Evolutionary conservation across 1,140 invertebrate species (phyloP), one percentile per base, ranked within the genome.

Genomic region (Pinna nobilis): DNA sequence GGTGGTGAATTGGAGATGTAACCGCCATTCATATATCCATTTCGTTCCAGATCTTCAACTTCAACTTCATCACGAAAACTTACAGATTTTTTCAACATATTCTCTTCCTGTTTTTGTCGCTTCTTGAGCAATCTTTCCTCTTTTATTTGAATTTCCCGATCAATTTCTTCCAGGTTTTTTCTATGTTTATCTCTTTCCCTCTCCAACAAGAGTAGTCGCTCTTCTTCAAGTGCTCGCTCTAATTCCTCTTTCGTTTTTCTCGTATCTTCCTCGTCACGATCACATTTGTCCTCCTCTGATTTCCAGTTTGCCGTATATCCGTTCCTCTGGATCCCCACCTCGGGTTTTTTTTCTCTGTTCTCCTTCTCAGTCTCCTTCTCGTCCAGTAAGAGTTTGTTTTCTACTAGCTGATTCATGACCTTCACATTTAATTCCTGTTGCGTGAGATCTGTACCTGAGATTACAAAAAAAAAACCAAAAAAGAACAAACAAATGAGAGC

Each of bases 401-500:
- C 81, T 51, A 66, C 69, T 7, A 86, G 44, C 70, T 86, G 84
- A 13, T 73, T 77, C 20, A 59, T 57, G 11, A 87, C 78, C 64
- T 84, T 84, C 3, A 86, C 81, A n/a, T 85, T 59, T 50, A 87
- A 60, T 41, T 87, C 79, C 35, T 76, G 51, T 44, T 74, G 35
- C 6, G 84, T 86, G 35, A 86, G 53, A 15, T 81, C 64, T 23
- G 84, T 88, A 39, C 84, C 64, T 70, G 4, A 3, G 41, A 41
- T 39, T 28, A 20, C 20, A 20, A 18, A 20, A 47, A 18, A 20
- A 20, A 47, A 47, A 47, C 15, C 44, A 47, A 47, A 47, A 47
- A 1, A 1, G 20, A 2, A 53, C 20, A 53, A 11, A 13, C 2
- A 53, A 25, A 25, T 20, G 9, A n/a, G n/a, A n/a, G n/a, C n/a